phyloP scores from a whole-genome alignment of 2,113 vertebrate species.

The Poeciliopsis prolifica region DNA sequence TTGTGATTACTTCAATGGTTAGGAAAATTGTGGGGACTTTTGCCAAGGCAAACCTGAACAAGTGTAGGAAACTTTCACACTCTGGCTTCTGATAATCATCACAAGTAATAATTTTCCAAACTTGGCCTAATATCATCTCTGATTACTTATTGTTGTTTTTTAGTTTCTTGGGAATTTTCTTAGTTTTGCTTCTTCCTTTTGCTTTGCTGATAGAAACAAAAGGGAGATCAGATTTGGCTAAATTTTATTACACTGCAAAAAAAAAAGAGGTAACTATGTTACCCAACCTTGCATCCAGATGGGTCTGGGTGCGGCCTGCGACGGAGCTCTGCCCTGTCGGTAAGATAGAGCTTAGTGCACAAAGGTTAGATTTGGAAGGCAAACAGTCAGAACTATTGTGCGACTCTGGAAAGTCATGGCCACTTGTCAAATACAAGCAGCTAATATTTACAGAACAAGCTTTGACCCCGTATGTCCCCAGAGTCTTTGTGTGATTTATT shows the following conservation, averaged over 20 bases:
- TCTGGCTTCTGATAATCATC: slow-evolving; percentile 59
- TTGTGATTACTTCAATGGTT: slow-evolving; percentile 80
- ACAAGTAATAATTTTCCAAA: slow-evolving; percentile 2
- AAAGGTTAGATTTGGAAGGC: slow-evolving; percentile 77
- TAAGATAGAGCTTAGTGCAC: slow-evolving; percentile 72
- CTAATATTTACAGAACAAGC: slow-evolving; percentile 68
- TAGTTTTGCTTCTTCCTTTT: slow-evolving; percentile 7
- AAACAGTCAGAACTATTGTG: slow-evolving; percentile 75
- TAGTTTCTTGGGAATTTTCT: slow-evolving; percentile 66
- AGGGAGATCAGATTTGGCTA: slow-evolving; percentile 61
- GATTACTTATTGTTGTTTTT: slow-evolving; percentile 80
- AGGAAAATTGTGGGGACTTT: slow-evolving; percentile 65
- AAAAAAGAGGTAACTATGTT: slow-evolving; percentile 70
- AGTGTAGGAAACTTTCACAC: slow-evolving; percentile 62
- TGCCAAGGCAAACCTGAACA: slow-evolving; percentile 82
- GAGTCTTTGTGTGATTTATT: slow-evolving; percentile 71
- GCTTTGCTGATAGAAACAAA: slow-evolving; percentile 28
- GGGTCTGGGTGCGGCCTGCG: slow-evolving; percentile 72
- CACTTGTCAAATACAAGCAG: slow-evolving; percentile 73
- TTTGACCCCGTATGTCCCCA: slow-evolving; percentile 63
- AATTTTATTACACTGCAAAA: slow-evolving; percentile 61
- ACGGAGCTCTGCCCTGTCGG: slow-evolving; percentile 64
- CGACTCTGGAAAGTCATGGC: slow-evolving; percentile 71
- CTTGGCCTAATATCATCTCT: slow-evolving; percentile 76
- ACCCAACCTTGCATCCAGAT: slow-evolving; percentile 68